Percentiles rank a stretch among this genome's conserved stretches.
Conservation (phyloP, 2,888 invertebrate genomes). For the Mycalesis mineus region DNA sequence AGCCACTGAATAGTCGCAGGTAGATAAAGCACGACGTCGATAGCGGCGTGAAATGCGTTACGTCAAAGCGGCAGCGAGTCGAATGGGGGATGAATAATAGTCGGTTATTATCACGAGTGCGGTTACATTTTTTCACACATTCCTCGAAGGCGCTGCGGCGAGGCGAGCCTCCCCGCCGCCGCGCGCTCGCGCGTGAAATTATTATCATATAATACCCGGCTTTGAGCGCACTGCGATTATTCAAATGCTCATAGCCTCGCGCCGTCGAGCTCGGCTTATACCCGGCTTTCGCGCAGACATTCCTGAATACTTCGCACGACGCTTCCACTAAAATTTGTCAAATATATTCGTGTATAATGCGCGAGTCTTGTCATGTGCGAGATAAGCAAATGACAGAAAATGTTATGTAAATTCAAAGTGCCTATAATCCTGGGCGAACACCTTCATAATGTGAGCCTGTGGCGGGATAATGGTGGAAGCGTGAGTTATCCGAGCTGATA, state of each 20-base stretch:
- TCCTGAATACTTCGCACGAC: conserved; percentile 55
- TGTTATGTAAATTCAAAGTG: conserved; percentile 72
- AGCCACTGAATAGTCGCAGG: conserved; percentile 36
- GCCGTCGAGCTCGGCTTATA: conserved; percentile 37
- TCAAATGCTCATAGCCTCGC: conserved; percentile 66
- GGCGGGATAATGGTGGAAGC: conserved; percentile 55
- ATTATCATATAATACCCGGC: conserved; percentile 75
- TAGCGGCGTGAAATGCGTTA: conserved; percentile 47
- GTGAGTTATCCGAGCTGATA: conserved; percentile 63
- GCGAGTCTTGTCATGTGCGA: conserved; percentile 70
- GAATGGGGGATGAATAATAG: conserved; percentile 35
- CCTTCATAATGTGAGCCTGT: conserved; percentile 58
- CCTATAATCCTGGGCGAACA: conserved; percentile 66
- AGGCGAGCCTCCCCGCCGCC: conserved; percentile 43
- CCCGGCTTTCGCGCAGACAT: conserved; percentile 47
- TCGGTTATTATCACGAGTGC: conserved; percentile 40
- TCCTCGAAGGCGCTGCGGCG: conserved; percentile 50
- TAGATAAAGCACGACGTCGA: conserved; percentile 44
- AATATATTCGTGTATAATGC: conserved; percentile 72
- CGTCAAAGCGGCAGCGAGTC: conserved; percentile 32
- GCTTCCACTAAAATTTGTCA: conserved; percentile 66
- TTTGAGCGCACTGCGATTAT: conserved; percentile 69
- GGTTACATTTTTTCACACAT: conserved; percentile 68
- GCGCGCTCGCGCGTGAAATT: conserved; percentile 71
- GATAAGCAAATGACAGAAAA: conserved; percentile 77